Evolutionary conservation across 2,797 vertebrate genomes (phyloP), one percentile per base, ranked within the genome.

Genomic region (Tenualosa thibaudeaui): DNA sequence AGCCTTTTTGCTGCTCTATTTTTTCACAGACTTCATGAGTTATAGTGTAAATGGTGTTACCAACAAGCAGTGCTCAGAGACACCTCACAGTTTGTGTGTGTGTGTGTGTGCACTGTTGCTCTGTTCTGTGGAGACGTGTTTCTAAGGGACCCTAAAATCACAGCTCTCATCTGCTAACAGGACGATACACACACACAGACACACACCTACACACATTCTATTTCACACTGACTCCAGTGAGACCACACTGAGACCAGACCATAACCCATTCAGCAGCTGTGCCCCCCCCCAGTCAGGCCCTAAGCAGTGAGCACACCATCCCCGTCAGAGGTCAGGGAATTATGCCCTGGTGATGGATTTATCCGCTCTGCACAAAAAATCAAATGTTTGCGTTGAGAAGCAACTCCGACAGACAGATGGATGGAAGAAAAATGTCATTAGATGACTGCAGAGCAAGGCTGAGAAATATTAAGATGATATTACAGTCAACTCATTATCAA

Each of bases 371-470:
- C 6, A 19, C 17, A 43, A 40, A 78, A 78, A 46, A 78, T 19
- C 17, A 43, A 75, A 75, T 43, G 68, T 75, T 75, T 43, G 68
- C 19, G 17, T 78, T 43, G 71, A 78, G 40, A 43, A 78, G 71
- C 40, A 1, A 43, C 37, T 78, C 37, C 5, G 40, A 19, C 40
- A 24, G 71, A 46, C 6, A 40, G 71, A 78, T 19, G 19, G 71
- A 22, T 19, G 71, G 71, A 78, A 7, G 13, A 40, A 46, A 78
- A 78, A 78, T 78, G 71, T 22, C 3, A 56, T 17, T 56, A 22
- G 54, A 56, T 3, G 54, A 56, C 17, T 17, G 17, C 15, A 56
- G 54, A 56, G 54, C 15, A 5, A 19, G 54, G 17, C 53, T 54
- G 12, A 15, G 15, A 15, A 56, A 56, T 19, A 19, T 56, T 56